Evolutionary conservation across 2,797 vertebrate genomes (phyloP).

Genomic region (Sebastolobus alascanus): DNA sequence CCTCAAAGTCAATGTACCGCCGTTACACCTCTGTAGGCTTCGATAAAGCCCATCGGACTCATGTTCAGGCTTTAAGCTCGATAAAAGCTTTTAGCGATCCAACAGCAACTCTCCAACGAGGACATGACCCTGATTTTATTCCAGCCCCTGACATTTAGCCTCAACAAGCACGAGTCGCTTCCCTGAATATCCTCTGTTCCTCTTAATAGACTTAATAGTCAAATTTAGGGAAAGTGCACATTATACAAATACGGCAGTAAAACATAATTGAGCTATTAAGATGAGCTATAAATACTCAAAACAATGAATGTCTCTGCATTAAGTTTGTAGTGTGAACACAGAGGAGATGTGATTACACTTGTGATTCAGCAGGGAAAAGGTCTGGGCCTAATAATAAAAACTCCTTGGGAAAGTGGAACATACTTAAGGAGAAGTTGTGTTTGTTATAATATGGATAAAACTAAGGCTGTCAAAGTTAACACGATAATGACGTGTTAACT

Average conservation of each 20-base stretch:
- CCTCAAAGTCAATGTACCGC: conserved; percentile 8
- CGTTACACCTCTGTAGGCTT: conserved; percentile 30
- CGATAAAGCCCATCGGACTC: conserved; percentile 24
- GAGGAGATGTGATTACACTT: conserved; percentile 64
- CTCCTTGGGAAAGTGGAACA: conserved; percentile 35
- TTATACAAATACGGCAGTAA: conserved; percentile 1
- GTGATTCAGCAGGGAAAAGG: conserved; percentile 53
- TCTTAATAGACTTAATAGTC: conserved; percentile 9
- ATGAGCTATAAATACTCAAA: conserved; percentile 31
- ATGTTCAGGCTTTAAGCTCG: conserved; percentile 32
- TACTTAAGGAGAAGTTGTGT: conserved; percentile 33
- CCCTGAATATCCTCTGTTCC: conserved; percentile 11
- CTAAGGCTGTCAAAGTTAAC: no score
- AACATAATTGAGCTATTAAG: conserved; percentile 34
- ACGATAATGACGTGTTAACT: no score
- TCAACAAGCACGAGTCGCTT: conserved; percentile 14
- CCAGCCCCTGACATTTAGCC: conserved; percentile 55
- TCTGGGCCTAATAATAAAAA: conserved; percentile 43
- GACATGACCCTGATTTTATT: conserved; percentile 52
- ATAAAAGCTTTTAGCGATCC: conserved; percentile 48
- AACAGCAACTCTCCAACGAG: conserved; percentile 35
- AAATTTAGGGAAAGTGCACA: conserved; percentile 14
- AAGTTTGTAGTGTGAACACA: conserved; percentile 35
- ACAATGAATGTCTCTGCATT: conserved; percentile 19
- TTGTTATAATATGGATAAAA: conserved; percentile 8